Base-by-base conservation (phyloP, 2,888 invertebrate species). In the Phragmatobia fuliginosa region DNA sequence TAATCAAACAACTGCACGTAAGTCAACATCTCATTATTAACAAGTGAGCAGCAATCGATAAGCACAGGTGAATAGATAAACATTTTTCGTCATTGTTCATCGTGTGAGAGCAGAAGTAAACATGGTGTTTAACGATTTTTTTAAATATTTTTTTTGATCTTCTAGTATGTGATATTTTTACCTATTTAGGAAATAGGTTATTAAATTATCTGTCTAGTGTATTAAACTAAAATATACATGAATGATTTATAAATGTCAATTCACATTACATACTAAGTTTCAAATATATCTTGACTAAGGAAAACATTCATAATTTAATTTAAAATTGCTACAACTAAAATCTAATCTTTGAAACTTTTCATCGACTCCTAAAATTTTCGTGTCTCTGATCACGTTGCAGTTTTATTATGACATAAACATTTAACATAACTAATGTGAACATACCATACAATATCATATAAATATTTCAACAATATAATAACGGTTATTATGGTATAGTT, bases 1-100 rank as follows among this genome's bases (percentile, higher is more conserved):
- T 83, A 81, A 87, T 87, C 75, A 80, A 78, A 83, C 90, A 85
- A 67, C 90, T 87, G 85, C 90, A 93, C 90, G 94, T 94, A 93
- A 94, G 92, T 92, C 88, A 82, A 72, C 70, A 59, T 67, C 69
- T 76, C 79, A 78, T 77, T 79, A 75, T 78, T 71, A 62, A 67
- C 25, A 62, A 75, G 78, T 78, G 75, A 61, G 60, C 31, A 70
- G 28, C 73, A 70, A 73, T 41, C 61, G 32, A 65, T 65, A 14
- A 28, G 56, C 1, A 63, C 64, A 75, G 71, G 75, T 66, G 65
- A 56, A 66, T 71, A 65, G 78, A 78, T 68, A 78, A 25, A 62
- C 64, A 63, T 28, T 31, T 56, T 8, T 2, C 21, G 7, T 2
- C 16, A n/a, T 62, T n/a, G n/a, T n/a, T n/a, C n/a, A n/a, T 63